Evolutionary conservation across 2,113 vertebrate species (phyloP), one percentile per base, ranked within the genome.

Genomic region (Bostrychus sinensis): DNA sequence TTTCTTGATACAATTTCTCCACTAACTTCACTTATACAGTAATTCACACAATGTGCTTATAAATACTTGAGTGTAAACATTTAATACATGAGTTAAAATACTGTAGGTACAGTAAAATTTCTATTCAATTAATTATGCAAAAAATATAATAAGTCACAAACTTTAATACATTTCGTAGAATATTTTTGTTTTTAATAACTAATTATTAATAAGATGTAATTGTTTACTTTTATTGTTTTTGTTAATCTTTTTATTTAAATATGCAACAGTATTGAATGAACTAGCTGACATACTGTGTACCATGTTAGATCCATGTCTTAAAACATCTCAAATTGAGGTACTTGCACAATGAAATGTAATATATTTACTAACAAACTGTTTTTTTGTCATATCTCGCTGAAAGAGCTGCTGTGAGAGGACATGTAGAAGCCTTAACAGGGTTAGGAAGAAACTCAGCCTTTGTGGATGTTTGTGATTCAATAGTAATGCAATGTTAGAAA

Each of bases 291-390:
- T 75, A 22, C 62, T 56, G 45, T 48, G 25, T 48, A 48, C 75
- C 60, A 46, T 71, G 59, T 68, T 85, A 77, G 66, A 61, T 78
- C 60, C 51, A 68, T 68, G 80, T 88, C 75, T 74, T 80, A 58
- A 78, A 39, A 22, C 71, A 79, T 86, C 80, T 86, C 77, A 83
- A 82, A 87, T 77, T 79, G 86, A 87, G 84, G 77, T 88, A 82
- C 80, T 87, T 89, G 83, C 87, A 88, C 86, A 87, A 83, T 88
- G 56, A 86, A 86, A 67, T 77, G 77, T 72, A 77, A 60, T 62
- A 84, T 65, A 68, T 75, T 81, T 60, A 66, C 39, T 68, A 69
- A 67, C 36, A 17, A 34, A 57, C 62, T 68, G 38, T 59, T 64
- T 30, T 54, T 41, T 80, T 79, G 67, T 72, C 75, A 80, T 77